Percentiles rank a stretch among this genome's conserved stretches.
These are phyloP conservation scores for Labroides dimidiatus DNA, from an alignment of 2,797 vertebrate species.

Conservation along the genomic window DNA sequence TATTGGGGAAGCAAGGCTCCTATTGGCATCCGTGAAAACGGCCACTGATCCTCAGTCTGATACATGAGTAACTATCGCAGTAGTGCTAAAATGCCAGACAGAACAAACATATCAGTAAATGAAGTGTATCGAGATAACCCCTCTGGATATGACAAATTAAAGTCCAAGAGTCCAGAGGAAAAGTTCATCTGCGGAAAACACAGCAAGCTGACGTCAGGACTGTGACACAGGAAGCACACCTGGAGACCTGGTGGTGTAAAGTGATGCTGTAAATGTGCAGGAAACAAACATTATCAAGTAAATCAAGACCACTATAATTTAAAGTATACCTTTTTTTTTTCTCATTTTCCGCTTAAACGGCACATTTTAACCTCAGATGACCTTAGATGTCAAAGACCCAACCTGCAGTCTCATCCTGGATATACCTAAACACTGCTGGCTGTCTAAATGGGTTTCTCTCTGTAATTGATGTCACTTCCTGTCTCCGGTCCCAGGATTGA, in stretches of 20 bases:
- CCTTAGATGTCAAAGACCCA: neutral
- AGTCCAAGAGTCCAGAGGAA: slow-evolving; percentile 68
- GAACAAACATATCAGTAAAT: too few relatives aligned
- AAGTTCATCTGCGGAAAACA: slow-evolving; percentile 52
- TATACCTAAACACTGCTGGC: slow-evolving; percentile 15
- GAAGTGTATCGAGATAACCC: slow-evolving; percentile 53
- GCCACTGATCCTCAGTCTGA: too few relatives aligned
- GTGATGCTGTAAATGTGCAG: slow-evolving; percentile 31
- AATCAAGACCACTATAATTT: slow-evolving; percentile 7
- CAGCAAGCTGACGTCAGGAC: slow-evolving; percentile 45
- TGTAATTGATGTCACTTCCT: slow-evolving; percentile 65
- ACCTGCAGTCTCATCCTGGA: slow-evolving; percentile 1
- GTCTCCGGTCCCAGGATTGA: slow-evolving; percentile 52
- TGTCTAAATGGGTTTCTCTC: slow-evolving; percentile 53
- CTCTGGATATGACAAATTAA: slow-evolving; percentile 50
- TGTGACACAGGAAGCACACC: slow-evolving; percentile 64
- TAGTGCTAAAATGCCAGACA: too few relatives aligned
- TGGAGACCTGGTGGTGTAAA: slow-evolving; percentile 36
- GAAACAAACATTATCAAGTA: slow-evolving; percentile 42
- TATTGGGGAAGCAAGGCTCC: too few relatives aligned
- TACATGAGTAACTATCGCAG: too few relatives aligned
- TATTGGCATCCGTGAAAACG: too few relatives aligned
- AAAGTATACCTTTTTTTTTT: neutral
- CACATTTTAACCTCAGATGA: neutral
- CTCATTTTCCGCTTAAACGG: neutral